Base-by-base conservation (phyloP, 2,113 vertebrate species). In the Gopherus flavomarginatus region DNA sequence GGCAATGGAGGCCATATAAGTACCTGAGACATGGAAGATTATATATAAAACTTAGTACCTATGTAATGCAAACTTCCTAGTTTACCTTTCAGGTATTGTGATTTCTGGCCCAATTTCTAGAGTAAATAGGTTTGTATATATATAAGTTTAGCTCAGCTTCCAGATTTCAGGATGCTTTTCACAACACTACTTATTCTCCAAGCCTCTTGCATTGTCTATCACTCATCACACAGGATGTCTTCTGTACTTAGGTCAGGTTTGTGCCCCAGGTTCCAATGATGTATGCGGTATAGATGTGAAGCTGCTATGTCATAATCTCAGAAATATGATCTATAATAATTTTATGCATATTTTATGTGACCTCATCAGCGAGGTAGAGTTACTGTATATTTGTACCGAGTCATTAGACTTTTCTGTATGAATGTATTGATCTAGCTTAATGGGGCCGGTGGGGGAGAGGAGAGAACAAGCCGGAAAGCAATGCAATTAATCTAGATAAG, bases 311-410 rank as follows among this genome's bases (percentile, higher is more conserved):
- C 83, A 83, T 56, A 49, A 69, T 65, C 56, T 93, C 95, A 52
- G 95, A 97, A 93, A 86, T 83, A 21, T 0, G 0, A 75, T 91
- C 35, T 91, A n/a, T 53, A 94, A 69, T 2, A 19, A 38, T 81
- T 95, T 82, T 84, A 81, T 85, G 88, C 91, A 85, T 83, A 44
- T 7, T 81, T 3, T 47, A 42, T 27, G 54, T 79, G 83, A 65
- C 90, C 31, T 84, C 89, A 49, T 38, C 52, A 86, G 69, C 49
- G 52, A 97, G 24, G 81, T 80, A 69, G 88, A 89, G 93, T 91
- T 69, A 47, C 6, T 27, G 2, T 52, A 38, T 47, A 16, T 35
- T 89, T 89, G 12, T 85, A 16, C n/a, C 88, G 77, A 90, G 83
- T 80, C 2, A 50, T 3, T 80, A 57, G 11, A 77, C 79, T 79